phyloP scores from a whole-genome alignment of 2,888 invertebrate species.

The Sinohyriopsis cumingii region DNA sequence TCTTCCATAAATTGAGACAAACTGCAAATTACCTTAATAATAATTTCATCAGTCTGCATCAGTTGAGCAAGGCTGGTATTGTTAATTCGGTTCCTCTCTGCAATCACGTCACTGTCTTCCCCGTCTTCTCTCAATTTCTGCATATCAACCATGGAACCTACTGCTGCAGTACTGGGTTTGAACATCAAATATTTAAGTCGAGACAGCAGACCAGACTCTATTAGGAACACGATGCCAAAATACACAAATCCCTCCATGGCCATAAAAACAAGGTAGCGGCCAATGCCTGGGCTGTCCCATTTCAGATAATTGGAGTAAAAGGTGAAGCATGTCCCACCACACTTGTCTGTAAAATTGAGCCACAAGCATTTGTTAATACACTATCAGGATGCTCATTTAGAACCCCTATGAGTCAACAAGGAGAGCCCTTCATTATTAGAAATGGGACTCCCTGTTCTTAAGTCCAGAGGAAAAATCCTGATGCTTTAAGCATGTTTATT shows the following conservation, averaged over 20 bases:
- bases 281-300: slow-evolving; percentile 81
- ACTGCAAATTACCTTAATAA: slow-evolving; percentile 68
- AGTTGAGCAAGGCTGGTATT: slow-evolving; percentile 36
- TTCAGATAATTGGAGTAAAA: slow-evolving; percentile 76
- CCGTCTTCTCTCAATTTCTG: background rate
- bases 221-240: slow-evolving; percentile 77
- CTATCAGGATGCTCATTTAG: background rate
- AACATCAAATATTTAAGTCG: slow-evolving; percentile 1
- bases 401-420: no score
- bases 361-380: slow-evolving; percentile 1
- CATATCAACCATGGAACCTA: background rate
- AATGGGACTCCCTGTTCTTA: no score
- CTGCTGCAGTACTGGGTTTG: slow-evolving; percentile 2
- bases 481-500: no score
- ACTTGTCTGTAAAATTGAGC: slow-evolving; percentile 19
- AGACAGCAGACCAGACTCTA: slow-evolving; percentile 74
- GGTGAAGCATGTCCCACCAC: slow-evolving; percentile 37
- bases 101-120: slow-evolving; percentile 68
- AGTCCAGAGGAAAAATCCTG: no score
- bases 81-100: slow-evolving; percentile 67
- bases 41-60: slow-evolving; percentile 73
- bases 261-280: slow-evolving; percentile 79
- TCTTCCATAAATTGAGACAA: no score
- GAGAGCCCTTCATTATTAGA: no score
- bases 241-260: slow-evolving; percentile 75